phyloP scores from a whole-genome alignment of 2,888 invertebrate species.

The Chaetogeoica ovagalla region DNA sequence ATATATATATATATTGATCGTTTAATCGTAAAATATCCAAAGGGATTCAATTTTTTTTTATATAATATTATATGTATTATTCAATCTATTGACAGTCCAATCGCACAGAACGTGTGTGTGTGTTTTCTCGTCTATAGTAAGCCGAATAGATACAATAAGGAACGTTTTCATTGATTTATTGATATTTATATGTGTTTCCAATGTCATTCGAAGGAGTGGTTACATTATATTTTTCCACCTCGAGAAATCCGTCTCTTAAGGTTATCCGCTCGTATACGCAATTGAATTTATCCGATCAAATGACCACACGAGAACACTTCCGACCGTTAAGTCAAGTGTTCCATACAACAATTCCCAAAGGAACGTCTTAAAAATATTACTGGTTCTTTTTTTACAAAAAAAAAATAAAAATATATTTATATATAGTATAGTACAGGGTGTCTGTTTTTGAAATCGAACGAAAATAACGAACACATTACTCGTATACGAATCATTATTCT shows the following conservation, averaged over 20 bases:
- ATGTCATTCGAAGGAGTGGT: not conserved
- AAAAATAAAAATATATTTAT: too few species aligned
- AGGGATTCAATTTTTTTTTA: too few species aligned
- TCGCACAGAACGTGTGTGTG: too few species aligned
- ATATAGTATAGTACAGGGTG: too few species aligned
- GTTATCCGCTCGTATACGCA: not conserved
- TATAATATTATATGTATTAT: too few species aligned
- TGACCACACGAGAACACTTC: not conserved
- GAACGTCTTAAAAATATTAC: not conserved
- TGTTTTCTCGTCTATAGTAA: not conserved
- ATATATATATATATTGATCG: too few species aligned
- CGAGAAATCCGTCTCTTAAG: not conserved
- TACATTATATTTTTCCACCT: slow-evolving; percentile 16
- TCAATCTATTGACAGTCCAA: too few species aligned
- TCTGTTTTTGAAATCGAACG: too few species aligned
- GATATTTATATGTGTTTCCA: not conserved
- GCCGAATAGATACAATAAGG: not conserved
- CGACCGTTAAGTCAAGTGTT: not conserved
- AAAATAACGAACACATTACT: too few species aligned
- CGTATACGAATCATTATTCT: too few species aligned
- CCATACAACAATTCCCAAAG: not conserved
- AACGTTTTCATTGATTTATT: not conserved
- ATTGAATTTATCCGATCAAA: slow-evolving; percentile 7
- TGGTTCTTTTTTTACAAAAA: not conserved
- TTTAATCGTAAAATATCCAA: too few species aligned